Base-by-base conservation (phyloP, 2,113 vertebrate genomes). In the Anser brachyrhynchus region DNA sequence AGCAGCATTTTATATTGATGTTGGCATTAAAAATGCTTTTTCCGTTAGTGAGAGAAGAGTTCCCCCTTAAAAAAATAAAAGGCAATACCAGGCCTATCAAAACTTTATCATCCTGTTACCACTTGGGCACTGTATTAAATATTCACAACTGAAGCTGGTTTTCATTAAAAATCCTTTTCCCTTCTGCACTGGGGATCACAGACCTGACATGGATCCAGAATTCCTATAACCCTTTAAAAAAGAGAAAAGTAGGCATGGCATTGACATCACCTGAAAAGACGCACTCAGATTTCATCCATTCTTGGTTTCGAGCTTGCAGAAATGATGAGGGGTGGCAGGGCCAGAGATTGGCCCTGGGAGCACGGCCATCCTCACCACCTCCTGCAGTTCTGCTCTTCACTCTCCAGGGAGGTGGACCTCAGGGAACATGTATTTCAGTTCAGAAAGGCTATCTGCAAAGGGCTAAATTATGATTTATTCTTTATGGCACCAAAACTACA, bases 1-100 rank as follows among this genome's bases (percentile, higher is more conserved):
- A 94, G 86, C 85, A 96, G 95, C 92, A 81, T 91, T 93, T 96
- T 95, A 95, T 96, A 96, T 96, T 97, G 94, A 96, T 96, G 93
- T 96, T 94, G 95, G 92, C 94, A 97, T 95, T 95, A 96, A 94
- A 97, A 96, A 94, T 78, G 89, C 92, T 96, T 97, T 97, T 95
- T 96, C 93, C 43, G 58, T 96, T 88, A 80, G 57, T 41, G 66
- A 92, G 92, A 93, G 89, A 95, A 89, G 93, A 95, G 92, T 95
- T 93, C 52, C 89, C 70, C 91, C 91, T 95, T 94, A 96, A 96
- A 96, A 96, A 97, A 96, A 97, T 94, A 93, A 95, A 94, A 96
- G 92, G 89, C 81, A 93, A 92, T 94, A 96, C 77, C 87, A 90
- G 86, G 49, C 80, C 91, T 95, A 96, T 96, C 95, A 95, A 95